Evolutionary conservation across 2,888 invertebrate species (phyloP).

Genomic region (Clivina fossor): DNA sequence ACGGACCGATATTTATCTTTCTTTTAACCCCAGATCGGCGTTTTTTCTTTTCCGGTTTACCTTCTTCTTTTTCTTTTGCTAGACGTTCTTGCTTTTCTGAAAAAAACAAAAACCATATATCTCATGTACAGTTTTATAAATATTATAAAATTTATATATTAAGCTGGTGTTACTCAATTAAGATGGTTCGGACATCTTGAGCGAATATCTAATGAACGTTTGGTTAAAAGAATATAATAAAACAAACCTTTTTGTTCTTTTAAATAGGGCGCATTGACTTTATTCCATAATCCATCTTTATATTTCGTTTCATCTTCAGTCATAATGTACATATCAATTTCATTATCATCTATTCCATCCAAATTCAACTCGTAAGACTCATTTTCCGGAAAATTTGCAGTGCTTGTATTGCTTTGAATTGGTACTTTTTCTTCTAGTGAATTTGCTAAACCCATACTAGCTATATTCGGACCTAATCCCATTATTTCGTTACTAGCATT

Average conservation of each 20-base stretch:
- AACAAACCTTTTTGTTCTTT: constrained; percentile 71
- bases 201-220: no score
- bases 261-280: constrained; percentile 83
- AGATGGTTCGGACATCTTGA: no score
- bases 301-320: constrained; percentile 75
- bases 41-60: constrained; percentile 79
- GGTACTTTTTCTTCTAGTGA: constrained; percentile 53
- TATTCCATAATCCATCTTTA: constrained; percentile 86
- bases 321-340: constrained; percentile 85
- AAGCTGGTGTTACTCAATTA: no score
- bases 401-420: constrained; percentile 45
- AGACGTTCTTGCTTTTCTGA: constrained; percentile 79
- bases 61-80: constrained; percentile 81
- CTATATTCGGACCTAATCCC: constrained; percentile 67
- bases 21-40: constrained; percentile 66
- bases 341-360: constrained; percentile 83
- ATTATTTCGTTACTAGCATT: not conserved
- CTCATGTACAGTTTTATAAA: no score
- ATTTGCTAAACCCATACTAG: constrained; percentile 73
- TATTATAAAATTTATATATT: constrained; percentile 4
- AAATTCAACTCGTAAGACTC: constrained; percentile 62
- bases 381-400: no score
- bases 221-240: no score
- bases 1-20: constrained; percentile 64
- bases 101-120: constrained; percentile 40